Percentiles rank a stretch among this genome's conserved stretches.
Conservation (phyloP, 2,113 vertebrate genomes). For the Lichenostomus cassidix region DNA sequence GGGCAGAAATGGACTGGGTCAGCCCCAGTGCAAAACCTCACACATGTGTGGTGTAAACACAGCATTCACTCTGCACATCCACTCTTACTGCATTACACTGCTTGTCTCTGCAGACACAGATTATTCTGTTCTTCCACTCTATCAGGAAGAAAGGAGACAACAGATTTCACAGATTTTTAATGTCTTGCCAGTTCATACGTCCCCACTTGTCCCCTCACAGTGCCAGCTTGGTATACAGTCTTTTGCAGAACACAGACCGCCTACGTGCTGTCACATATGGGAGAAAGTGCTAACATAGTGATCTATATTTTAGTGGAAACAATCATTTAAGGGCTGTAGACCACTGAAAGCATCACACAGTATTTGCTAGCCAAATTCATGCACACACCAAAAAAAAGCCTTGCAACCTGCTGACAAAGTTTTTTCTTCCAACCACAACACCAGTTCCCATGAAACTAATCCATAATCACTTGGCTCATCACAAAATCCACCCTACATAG, state of each 20-base stretch:
- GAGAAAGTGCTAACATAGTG: constrained; percentile 21
- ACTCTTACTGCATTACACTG: neutral
- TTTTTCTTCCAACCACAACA: neutral
- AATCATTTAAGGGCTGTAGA: constrained; percentile 16
- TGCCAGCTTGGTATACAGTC: neutral
- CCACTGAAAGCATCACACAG: neutral
- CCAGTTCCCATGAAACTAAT: neutral
- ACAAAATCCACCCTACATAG: neutral
- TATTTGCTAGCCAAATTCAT: neutral
- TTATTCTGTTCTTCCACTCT: neutral
- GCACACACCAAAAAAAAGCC: neutral
- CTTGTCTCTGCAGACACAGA: neutral
- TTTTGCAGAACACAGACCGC: neutral
- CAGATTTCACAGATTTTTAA: constrained; percentile 10
- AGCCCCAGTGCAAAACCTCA: neutral
- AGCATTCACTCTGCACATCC: neutral
- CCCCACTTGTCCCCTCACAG: neutral
- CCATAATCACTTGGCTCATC: neutral
- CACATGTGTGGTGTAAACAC: rapidly evolving
- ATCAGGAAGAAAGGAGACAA: neutral
- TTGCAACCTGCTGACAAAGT: constrained; percentile 4
- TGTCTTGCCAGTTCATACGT: neutral
- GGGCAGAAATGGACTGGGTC: neutral
- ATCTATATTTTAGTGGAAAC: constrained; percentile 44
- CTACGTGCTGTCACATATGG: neutral